Evolutionary conservation across 2,888 invertebrate species (phyloP), one percentile per base, ranked within the genome.

Genomic region (Brassicogethes aeneus): DNA sequence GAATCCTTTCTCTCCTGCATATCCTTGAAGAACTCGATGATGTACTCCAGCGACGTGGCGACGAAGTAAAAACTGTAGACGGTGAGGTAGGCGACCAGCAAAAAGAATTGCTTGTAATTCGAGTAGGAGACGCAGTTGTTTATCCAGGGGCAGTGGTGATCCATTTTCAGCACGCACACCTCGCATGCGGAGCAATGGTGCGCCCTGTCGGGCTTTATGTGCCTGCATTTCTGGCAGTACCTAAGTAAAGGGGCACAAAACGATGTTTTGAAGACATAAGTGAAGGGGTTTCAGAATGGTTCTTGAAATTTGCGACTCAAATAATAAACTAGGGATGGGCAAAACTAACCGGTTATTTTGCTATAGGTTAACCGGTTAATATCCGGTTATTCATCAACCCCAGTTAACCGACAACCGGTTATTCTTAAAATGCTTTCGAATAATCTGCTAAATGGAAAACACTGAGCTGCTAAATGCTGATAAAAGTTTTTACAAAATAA

Each of bases 101-200:
- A 38, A 16, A 60, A 34, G 39, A 61, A 62, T 10, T 46, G 46
- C 45, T 62, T 62, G 34, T 60, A 55, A 38, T 61, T 62, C 12
- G 45, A 43, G 42, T 51, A 56, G 16, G 59, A 57, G 12, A 62
- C 46, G 38, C 62, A 62, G 37, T 59, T 62, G 31, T 52, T 50
- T 10, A 61, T 38, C 61, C 61, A 62, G 3, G 58, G 58, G 38
- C 62, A 62, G 37, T 62, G 62, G 43, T 62, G 62, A 39, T 62
- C 62, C 62, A 62, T 62, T 48, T 56, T 61, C 15, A 62, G 42
- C 8, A 57, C 53, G 38, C 62, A 62, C 3, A 34, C 51, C 12
- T 50, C 38, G 42, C 62, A 62, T 13, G 46, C 47, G 1, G 55
- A 50, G 46, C 62, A 62, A 37, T 62, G 62, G 23, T 61, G 62